Percentiles rank a stretch among this genome's conserved stretches.
These are phyloP conservation scores for Drosophila glabriapex DNA, from an alignment of 2,888 invertebrate genomes.

Conservation along the genomic window DNA sequence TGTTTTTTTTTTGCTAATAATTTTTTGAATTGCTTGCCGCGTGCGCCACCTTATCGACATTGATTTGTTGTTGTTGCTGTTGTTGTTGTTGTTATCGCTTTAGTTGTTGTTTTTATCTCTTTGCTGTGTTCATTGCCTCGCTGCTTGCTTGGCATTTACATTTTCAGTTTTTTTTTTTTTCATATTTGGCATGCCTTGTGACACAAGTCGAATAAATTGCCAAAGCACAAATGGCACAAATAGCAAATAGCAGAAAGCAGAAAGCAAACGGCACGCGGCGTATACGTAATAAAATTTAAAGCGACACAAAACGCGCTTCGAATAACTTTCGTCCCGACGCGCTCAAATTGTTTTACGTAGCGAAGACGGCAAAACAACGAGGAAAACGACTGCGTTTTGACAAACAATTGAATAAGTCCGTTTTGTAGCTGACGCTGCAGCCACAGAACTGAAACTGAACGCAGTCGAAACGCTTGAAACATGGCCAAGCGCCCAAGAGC, in stretches of 20 bases:
- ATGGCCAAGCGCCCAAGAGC: conserved; percentile 68
- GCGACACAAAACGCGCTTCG: conserved; percentile 52
- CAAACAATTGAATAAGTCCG: conserved; percentile 33
- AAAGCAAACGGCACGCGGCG: conserved; percentile 58
- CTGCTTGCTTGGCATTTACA: conserved; percentile 55
- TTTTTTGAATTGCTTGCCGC: conserved; percentile 59
- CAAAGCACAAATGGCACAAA: conserved; percentile 49
- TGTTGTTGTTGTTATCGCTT: conserved; percentile 48
- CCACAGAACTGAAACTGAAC: conserved; percentile 69
- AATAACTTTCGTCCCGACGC: conserved; percentile 37
- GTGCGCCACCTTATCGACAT: conserved; percentile 67
- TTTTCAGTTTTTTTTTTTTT: conserved; percentile 65
- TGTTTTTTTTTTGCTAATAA: conserved; percentile 26
- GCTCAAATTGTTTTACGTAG: conserved; percentile 38
- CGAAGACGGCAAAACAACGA: background rate
- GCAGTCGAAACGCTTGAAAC: conserved; percentile 65
- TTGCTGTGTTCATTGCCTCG: conserved; percentile 34
- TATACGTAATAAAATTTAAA: conserved; percentile 72
- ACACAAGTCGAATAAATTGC: conserved; percentile 63
- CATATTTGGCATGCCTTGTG: conserved; percentile 70
- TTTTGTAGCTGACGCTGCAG: conserved; percentile 69
- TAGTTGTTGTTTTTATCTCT: conserved; percentile 59
- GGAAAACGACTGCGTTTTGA: background rate
- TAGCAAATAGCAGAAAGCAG: conserved; percentile 23
- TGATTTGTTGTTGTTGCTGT: conserved; percentile 57